Evolutionary conservation across 2,113 vertebrate species (phyloP), one percentile per base, ranked within the genome.

Genomic region (Syngnathoides biaculeatus): DNA sequence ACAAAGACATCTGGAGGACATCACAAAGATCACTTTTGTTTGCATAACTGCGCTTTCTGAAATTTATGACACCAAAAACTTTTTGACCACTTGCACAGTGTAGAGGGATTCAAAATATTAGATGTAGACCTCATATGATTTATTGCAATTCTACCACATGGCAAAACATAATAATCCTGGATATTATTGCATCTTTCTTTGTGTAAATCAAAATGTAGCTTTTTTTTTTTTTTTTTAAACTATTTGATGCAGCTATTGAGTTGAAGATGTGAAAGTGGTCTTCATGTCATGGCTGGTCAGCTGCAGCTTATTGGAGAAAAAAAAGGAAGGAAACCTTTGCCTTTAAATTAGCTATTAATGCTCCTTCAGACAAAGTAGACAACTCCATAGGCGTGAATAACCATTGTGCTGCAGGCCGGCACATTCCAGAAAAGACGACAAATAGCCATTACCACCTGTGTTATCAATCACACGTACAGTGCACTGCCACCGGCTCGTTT

Each of bases 381-480:
- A 79, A 83, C 82, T 66, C 68, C 53, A 27, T 11, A 7, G 3
- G n/a, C 15, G 42, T 72, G 80, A 86, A 86, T 80, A 76, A 79
- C 30, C 55, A 38, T 22, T 58, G 77, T 30, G 68, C 79, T 80
- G 14, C 47, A 56, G 71, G 72, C 77, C 5, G 24, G 71, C 60
- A 72, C 86, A 87, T 87, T 86, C 81, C 87, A 68, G 60, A 67
- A 73, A 67, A 35, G 72, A 79, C 72, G 56, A 84, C 80, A 80
- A 86, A 87, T 80, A 81, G 86, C 72, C 71, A 74, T 81, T 85
- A 84, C 30, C 57, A 26, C 42, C 30, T 48, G 1, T 15, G 74
- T 74, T 71, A 86, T 89, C 59, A 78, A 86, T 87, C 83, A 88
- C 53, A 12, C 63, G 65, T 77, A 84, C 83, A 84, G 72, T 63